Evolutionary conservation across 2,113 vertebrate genomes (phyloP), one percentile per base, ranked within the genome.

Genomic region (Calypte anna): DNA sequence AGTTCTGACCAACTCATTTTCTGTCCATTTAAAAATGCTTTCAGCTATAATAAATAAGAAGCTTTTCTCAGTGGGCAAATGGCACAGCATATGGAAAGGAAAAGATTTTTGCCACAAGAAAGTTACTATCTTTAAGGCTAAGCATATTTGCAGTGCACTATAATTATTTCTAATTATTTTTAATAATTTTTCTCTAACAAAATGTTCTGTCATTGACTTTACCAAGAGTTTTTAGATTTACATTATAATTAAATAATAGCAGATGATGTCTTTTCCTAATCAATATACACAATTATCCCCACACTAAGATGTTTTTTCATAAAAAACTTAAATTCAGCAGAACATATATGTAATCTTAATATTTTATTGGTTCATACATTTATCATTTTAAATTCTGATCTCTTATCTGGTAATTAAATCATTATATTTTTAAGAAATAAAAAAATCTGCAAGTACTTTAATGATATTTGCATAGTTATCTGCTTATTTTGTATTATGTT

Each of bases 41-140:
- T 95, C 78, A 95, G 83, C 77, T 93, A 38, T 70, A 96, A 88
- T 51, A 93, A 96, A 83, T 78, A 90, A 78, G 75, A 72, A 83
- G 67, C 10, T 92, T 96, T 94, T 86, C 54, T 86, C 75, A 62
- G 69, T 54, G 51, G 76, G 94, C 85, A 85, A 64, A 89, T 73
- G 64, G 36, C 36, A 88, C 59, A 91, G 14, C 15, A 28, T 61
- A 28, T 38, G 30, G 59, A 36, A 94, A 9, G 9, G 31, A 18
- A 36, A 21, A 75, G 51, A 62, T 53, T 84, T 17, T 84, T 85
- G 15, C 62, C 7, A 22, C 25, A 81, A 33, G 77, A 87, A 50
- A 50, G 24, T 78, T 77, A 50, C 30, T 73, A 31, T 40, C 27
- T 81, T 73, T 82, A 85, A 54, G 28, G 14, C 4, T 50, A 88